Evolutionary conservation across 2,113 vertebrate genomes (phyloP).

Genomic region (Perca schrenkii): DNA sequence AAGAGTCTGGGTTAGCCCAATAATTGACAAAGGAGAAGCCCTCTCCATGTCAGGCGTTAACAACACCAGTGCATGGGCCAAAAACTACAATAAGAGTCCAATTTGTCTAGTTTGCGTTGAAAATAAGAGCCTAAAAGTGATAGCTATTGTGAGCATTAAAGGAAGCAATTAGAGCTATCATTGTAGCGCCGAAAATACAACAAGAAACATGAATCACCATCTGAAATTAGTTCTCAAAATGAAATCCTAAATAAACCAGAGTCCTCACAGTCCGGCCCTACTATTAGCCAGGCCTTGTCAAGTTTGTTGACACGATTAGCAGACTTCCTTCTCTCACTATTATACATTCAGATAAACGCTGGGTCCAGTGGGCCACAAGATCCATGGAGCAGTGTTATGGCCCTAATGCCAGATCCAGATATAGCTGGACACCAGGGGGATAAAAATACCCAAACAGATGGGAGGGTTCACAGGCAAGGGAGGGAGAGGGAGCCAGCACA

Average conservation of each 20-base stretch:
- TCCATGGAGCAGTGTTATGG: slow-evolving; percentile 46
- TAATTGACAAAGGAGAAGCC: slow-evolving; percentile 22
- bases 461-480: slow-evolving; percentile 69
- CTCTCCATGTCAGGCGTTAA: slow-evolving; percentile 3
- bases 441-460: slow-evolving; percentile 83
- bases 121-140: not conserved
- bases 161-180: not conserved
- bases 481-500: slow-evolving; percentile 60
- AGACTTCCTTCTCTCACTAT: slow-evolving; percentile 39
- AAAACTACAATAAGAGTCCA: not conserved
- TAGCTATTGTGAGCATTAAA: not conserved
- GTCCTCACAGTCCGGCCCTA: not conserved
- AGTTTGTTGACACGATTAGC: slow-evolving; percentile 57
- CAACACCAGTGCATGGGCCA: not conserved
- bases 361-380: slow-evolving; percentile 42
- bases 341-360: slow-evolving; percentile 43
- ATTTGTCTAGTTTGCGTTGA: slow-evolving; percentile 5
- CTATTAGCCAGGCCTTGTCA: not conserved
- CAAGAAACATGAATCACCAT: not conserved
- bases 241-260: slow-evolving; percentile 11
- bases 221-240: slow-evolving; percentile 9
- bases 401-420: slow-evolving; percentile 76
- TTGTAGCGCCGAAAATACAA: not conserved
- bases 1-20: slow-evolving; percentile 15
- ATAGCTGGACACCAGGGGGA: slow-evolving; percentile 76